These are phyloP conservation scores for Gadopsis marmoratus DNA, from an alignment of 2,797 vertebrate genomes.

Conservation along the genomic window DNA sequence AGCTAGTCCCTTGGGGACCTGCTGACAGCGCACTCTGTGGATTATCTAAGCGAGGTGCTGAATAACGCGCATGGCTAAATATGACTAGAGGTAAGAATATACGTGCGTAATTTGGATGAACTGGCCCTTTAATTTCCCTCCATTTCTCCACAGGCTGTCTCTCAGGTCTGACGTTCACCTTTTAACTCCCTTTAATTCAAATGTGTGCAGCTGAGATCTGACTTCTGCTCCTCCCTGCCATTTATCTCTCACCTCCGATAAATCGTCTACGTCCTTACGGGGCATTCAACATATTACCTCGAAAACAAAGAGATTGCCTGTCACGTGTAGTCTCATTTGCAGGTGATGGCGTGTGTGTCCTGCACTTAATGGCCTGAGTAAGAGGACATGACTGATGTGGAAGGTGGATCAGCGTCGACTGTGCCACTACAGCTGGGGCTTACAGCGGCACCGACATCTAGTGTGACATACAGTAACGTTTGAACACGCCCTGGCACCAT, in stretches of 20 bases:
- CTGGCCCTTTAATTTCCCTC: conserved; percentile 19
- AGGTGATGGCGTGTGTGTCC: conserved; percentile 25
- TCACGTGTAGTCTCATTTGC: conserved; percentile 55
- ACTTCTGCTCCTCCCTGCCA: conserved; percentile 41
- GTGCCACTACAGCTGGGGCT: conserved; percentile 35
- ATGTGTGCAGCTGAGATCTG: conserved; percentile 43
- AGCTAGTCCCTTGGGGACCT: background rate
- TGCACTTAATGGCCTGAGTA: conserved; percentile 38
- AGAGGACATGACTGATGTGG: conserved; percentile 37
- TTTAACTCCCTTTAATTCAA: conserved; percentile 39
- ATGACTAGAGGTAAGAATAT: background rate
- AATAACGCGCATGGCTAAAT: conserved; percentile 6
- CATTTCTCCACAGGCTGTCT: background rate
- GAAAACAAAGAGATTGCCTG: conserved; percentile 46
- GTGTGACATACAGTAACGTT: conserved; percentile 39
- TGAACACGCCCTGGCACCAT: conserved; percentile 51
- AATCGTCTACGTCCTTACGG: conserved; percentile 41
- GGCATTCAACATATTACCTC: conserved; percentile 31
- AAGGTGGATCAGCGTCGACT: conserved; percentile 31
- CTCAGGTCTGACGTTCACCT: conserved; percentile 20
- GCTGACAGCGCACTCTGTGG: background rate
- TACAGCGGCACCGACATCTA: conserved; percentile 35
- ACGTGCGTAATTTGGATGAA: conserved; percentile 22
- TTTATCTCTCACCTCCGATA: conserved; percentile 37
- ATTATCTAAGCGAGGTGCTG: background rate